Percentiles rank a stretch among this genome's conserved stretches.
Conservation (phyloP, 1,140 invertebrate species). For the Drosophila lini region DNA sequence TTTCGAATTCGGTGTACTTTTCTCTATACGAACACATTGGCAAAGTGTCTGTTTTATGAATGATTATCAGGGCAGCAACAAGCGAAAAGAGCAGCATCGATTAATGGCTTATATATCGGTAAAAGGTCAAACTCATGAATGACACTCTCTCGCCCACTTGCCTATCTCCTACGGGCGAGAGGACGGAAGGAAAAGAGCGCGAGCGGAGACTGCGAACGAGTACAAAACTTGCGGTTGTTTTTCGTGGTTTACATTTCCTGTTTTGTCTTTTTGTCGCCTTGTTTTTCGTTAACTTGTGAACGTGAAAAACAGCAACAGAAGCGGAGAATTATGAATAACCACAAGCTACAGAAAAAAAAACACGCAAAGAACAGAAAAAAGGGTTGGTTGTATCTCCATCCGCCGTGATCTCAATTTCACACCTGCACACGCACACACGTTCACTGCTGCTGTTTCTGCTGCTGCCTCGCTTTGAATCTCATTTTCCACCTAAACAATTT, state of each 20-base stretch:
- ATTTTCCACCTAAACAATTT: slow-evolving; percentile 73
- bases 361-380: slow-evolving; percentile 25
- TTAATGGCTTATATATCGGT: slow-evolving; percentile 47
- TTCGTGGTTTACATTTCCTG: slow-evolving; percentile 78
- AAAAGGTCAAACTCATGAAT: slow-evolving; percentile 58
- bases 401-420: slow-evolving; percentile 74
- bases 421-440: slow-evolving; percentile 63
- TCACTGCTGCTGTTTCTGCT: slow-evolving; percentile 35
- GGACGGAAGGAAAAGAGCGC: not conserved
- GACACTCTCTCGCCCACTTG: slow-evolving; percentile 33
- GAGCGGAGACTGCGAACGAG: slow-evolving; percentile 14
- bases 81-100: slow-evolving; percentile 41
- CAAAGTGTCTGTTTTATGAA: slow-evolving; percentile 71
- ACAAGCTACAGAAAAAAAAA: slow-evolving; percentile 30
- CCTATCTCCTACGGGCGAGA: slow-evolving; percentile 7
- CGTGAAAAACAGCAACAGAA: slow-evolving; percentile 13
- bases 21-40: slow-evolving; percentile 61
- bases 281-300: slow-evolving; percentile 48
- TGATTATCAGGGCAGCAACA: slow-evolving; percentile 60
- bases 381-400: slow-evolving; percentile 48
- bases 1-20: slow-evolving; percentile 80
- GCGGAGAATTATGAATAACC: slow-evolving; percentile 64
- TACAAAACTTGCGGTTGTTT: slow-evolving; percentile 64
- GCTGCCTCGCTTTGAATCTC: slow-evolving; percentile 40
- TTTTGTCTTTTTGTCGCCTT: slow-evolving; percentile 64